Evolutionary conservation across 2,797 vertebrate species (phyloP).

Genomic region (Eremophila alpestris): DNA sequence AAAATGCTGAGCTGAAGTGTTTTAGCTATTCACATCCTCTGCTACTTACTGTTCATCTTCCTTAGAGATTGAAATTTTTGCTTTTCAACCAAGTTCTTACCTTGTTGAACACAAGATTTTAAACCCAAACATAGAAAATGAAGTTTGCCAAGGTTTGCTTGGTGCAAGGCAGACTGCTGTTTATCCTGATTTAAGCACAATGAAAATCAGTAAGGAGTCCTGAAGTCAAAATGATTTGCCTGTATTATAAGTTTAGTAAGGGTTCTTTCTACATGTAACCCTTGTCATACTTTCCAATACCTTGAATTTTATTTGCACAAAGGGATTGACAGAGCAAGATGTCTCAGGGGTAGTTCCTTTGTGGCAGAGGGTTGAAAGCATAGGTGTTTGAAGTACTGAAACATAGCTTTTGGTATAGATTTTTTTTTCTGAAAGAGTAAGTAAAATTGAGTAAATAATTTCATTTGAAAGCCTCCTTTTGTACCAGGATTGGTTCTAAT

Average conservation of each 20-base stretch:
- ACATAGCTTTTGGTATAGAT: not conserved
- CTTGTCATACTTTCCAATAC: not conserved
- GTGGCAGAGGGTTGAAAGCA: not conserved
- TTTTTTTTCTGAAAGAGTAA: not conserved
- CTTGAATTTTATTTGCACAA: not conserved
- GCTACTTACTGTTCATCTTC: not conserved
- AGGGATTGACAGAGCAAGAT: not conserved
- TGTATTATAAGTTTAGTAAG: not conserved
- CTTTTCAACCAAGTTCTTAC: not conserved
- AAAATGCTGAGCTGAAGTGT: not conserved
- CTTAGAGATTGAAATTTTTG: not conserved
- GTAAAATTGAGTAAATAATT: not conserved
- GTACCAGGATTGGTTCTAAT: not conserved
- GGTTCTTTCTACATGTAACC: not conserved
- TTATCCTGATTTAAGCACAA: not conserved
- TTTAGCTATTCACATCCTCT: not conserved
- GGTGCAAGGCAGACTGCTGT: not conserved
- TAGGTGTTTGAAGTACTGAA: not conserved
- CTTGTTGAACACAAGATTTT: not conserved
- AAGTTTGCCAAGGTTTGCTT: not conserved
- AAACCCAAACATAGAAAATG: rapidly evolving
- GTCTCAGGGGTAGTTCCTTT: not conserved
- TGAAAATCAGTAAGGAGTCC: not conserved
- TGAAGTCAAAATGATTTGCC: not conserved
- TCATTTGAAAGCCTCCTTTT: not conserved